These are phyloP conservation scores for Hapalemur alaotrensis DNA, from an alignment of 2,797 vertebrate genomes.

Conservation along the genomic window DNA sequence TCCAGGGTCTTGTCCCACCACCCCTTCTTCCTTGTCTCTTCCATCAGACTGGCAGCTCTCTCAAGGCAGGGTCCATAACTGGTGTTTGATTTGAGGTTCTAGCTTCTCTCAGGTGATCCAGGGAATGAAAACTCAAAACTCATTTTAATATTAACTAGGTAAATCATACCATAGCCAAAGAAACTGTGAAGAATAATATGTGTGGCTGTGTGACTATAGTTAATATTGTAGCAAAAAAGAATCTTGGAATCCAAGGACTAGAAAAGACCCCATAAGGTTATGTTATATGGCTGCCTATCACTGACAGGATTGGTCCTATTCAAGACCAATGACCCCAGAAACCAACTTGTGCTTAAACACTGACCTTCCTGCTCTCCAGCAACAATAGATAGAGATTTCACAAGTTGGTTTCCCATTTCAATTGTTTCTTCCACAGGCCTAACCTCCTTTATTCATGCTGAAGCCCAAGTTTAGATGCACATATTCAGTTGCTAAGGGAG, in stretches of 20 bases:
- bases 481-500: neutral
- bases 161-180: conserved; percentile 7
- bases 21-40: neutral
- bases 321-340: neutral
- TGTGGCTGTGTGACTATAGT: neutral
- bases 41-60: neutral
- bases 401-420: neutral
- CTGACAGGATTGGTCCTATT: neutral
- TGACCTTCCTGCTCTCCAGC: neutral
- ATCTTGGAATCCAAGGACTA: neutral
- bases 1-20: neutral
- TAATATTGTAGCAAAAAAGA: neutral
- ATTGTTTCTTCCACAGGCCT: neutral
- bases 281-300: neutral
- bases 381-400: neutral
- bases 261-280: neutral
- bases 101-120: conserved; percentile 2
- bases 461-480: neutral
- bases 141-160: neutral
- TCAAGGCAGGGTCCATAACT: neutral
- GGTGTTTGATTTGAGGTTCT: neutral
- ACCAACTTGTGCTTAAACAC: neutral
- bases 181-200: neutral
- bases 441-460: neutral
- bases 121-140: conserved; percentile 39